Evolutionary conservation across 2,113 vertebrate genomes (phyloP).

Genomic region (Marmota monax): DNA sequence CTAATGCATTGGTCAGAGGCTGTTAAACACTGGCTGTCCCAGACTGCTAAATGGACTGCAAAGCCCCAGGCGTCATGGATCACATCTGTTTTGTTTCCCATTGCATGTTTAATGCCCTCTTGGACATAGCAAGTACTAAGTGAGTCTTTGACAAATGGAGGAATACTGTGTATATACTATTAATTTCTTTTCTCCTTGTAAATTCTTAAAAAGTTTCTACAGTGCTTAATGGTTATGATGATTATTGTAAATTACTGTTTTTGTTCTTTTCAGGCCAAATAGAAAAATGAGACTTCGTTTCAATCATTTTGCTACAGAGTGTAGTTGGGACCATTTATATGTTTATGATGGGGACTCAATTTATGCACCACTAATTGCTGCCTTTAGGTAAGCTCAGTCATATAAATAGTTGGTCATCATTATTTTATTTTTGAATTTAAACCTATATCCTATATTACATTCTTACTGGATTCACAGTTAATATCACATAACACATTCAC

Average conservation of each 20-base stretch:
- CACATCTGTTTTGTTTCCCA: background rate
- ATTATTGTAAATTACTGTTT: constrained; percentile 15
- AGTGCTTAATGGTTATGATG: constrained; percentile 25
- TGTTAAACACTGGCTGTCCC: background rate
- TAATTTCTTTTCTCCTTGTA: constrained; percentile 37
- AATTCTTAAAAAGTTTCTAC: constrained; percentile 3
- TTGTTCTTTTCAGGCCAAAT: constrained; percentile 90
- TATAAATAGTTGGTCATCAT: constrained; percentile 15
- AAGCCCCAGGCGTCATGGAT: background rate
- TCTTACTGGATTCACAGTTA: constrained; percentile 17
- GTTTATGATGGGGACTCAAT: constrained; percentile 99
- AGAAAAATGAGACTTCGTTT: constrained; percentile 95
- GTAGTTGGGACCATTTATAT: constrained; percentile 99
- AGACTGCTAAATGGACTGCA: background rate
- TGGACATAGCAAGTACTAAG: background rate
- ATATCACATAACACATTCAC: background rate
- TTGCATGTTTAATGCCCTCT: constrained; percentile 9
- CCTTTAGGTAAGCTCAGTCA: constrained; percentile 93
- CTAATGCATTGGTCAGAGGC: background rate
- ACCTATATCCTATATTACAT: background rate
- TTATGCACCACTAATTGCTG: constrained; percentile 96
- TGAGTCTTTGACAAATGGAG: constrained; percentile 31
- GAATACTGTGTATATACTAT: background rate
- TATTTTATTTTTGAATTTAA: constrained; percentile 51
- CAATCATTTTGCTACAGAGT: constrained; percentile 99